Base-by-base conservation (phyloP, 2,113 vertebrate species). In the Synodontis membranacea region DNA sequence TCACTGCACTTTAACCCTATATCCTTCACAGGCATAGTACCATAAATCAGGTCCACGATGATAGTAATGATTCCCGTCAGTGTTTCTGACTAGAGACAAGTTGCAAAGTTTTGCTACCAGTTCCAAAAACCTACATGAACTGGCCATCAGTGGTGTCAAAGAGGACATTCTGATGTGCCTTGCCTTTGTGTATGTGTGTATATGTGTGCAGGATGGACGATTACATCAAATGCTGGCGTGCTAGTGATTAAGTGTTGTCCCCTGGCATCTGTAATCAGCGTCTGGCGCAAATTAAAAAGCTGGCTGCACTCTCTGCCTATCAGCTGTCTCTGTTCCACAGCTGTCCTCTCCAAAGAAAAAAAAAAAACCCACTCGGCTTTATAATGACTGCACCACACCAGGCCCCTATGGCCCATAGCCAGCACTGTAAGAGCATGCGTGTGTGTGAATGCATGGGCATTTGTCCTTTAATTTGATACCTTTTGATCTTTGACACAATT, bases 231-330 rank as follows among this genome's bases (percentile, higher is more conserved):
- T 92, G 92, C 93, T 94, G 88, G 94, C 80, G 82, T 94, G 92
- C 93, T 91, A 93, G 92, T 91, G 92, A 95, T 94, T 93, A 94
- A 92, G 91, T 92, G 92, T 88, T 89, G 94, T 92, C 93, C 93
- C 83, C 82, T 93, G 92, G 92, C 94, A 94, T 94, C 94, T 96
- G 94, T 96, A 95, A 95, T 95, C 94, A 95, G 92, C 52, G 93
- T 94, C 94, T 94, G 93, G 91, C 83, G 85, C 91, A 94, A 93
- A 94, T 95, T 93, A 94, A 94, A 95, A 93, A 94, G 95, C 93
- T 91, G 44, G 91, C 88, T 91, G 83, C 89, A 82, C 90, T 92
- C 92, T 92, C 92, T 95, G 94, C 94, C 93, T 94, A 93, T 95
- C 94, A 95, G 95, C 94, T 94, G 94, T 94, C 94, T 94, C 88